These are phyloP conservation scores for Eristalis pertinax DNA, from an alignment of 2,888 invertebrate genomes.

Conservation along the genomic window DNA sequence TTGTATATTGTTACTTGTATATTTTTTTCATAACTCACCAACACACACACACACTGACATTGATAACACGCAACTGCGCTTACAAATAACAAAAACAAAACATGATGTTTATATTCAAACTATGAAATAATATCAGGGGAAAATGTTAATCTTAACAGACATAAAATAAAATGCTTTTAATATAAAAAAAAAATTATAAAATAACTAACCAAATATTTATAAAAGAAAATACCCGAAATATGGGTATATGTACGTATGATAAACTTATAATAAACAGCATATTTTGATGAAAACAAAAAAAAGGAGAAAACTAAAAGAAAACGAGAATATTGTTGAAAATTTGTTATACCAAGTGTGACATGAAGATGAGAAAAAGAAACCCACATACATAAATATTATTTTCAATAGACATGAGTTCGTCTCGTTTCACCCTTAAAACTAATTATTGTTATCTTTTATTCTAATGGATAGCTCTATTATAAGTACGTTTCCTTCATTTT, in stretches of 20 bases:
- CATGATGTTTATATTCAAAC: constrained; percentile 10
- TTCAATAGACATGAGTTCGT: too few relatives aligned
- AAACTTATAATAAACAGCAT: constrained; percentile 28
- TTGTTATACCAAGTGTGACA: constrained; percentile 34
- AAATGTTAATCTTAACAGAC: constrained; percentile 39
- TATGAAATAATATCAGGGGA: constrained; percentile 56
- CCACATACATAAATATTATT: background rate
- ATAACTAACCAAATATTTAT: constrained; percentile 63
- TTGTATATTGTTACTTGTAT: background rate
- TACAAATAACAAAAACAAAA: background rate
- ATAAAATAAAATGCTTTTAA: constrained; percentile 51
- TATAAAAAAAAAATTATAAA: constrained; percentile 23
- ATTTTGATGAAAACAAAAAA: constrained; percentile 62
- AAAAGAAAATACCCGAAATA: background rate
- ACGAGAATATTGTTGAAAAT: constrained; percentile 5
- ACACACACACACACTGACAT: background rate
- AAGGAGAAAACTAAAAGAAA: background rate
- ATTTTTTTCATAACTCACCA: background rate
- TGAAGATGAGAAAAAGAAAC: constrained; percentile 6
- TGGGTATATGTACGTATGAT: constrained; percentile 27
- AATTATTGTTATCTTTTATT: too few relatives aligned
- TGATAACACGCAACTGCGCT: constrained; percentile 4
- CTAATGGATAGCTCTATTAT: background rate
- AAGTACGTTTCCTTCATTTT: constrained; percentile 9
- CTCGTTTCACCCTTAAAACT: too few relatives aligned